A percentile compares a stretch with the other conserved stretches of the same genome.
These are phyloP conservation scores for Drosophila fulvimacula DNA, from an alignment of 2,888 invertebrate genomes.

Conservation along the genomic window DNA sequence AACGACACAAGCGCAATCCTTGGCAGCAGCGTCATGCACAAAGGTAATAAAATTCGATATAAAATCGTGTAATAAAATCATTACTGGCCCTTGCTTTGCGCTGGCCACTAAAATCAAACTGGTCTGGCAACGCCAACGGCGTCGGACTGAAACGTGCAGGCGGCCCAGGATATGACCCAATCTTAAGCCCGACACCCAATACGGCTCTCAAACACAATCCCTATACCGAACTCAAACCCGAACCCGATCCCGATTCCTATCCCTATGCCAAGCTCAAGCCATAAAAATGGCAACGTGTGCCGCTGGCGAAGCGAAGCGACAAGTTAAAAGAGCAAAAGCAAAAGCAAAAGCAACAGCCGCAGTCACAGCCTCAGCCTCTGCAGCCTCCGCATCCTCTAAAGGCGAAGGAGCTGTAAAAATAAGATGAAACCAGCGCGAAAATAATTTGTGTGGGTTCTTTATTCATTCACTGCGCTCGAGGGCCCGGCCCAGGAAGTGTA, in stretches of 20 bases:
- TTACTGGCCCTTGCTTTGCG: constrained; percentile 57
- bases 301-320: constrained; percentile 63
- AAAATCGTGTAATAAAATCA: constrained; percentile 79
- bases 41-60: constrained; percentile 79
- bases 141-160: constrained; percentile 46
- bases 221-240: constrained; percentile 7
- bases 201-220: neutral
- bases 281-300: constrained; percentile 78
- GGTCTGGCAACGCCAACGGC: constrained; percentile 59
- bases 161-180: constrained; percentile 51
- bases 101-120: constrained; percentile 65
- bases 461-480: constrained; percentile 46
- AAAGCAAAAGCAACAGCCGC: constrained; percentile 19
- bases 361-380: constrained; percentile 3
- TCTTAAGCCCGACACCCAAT: constrained; percentile 17
- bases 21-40: constrained; percentile 67
- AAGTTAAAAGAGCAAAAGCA: constrained; percentile 56
- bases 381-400: constrained; percentile 13
- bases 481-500: constrained; percentile 44
- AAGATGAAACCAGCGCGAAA: constrained; percentile 67
- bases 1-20: constrained; percentile 63
- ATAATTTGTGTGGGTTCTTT: constrained; percentile 71
- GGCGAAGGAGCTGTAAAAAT: constrained; percentile 45
- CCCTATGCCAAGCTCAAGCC: constrained; percentile 35
- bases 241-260: constrained; percentile 15